Base-by-base conservation (phyloP, 2,797 vertebrate species). In the Acipenser transmontanus region DNA sequence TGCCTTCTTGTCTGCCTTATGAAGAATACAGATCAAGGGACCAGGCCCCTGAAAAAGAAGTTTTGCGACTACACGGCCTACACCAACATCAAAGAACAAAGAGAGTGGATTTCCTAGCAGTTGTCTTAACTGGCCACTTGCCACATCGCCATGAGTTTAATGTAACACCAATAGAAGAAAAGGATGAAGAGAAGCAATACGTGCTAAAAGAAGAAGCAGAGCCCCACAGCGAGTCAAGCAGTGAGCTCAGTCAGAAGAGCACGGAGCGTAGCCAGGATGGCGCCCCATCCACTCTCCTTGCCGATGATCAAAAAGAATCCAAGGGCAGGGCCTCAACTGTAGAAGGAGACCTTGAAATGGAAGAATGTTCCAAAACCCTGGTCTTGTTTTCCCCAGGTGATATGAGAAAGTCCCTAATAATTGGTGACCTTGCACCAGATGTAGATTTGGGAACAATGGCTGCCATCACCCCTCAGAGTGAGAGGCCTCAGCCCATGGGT, bases 351-450 rank as follows among this genome's bases (percentile, higher is more conserved):
- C 84, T 92, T 11, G 97, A 99, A 75, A 80, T 93, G n/a, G 97
- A 99, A 77, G 97, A 99, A 11, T 94, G 92, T 59, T 98, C 96
- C 7, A 97, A 95, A 84, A 99, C 97, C 1, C 87, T 99, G 9
- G 95, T 99, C 70, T 89, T 98, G 9, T 96, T 99, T 79, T 99
- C 97, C 7, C 97, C 97, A 0, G 96, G 95, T 7, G 96, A 99
- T 81, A 85, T 92, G 73, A 94, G 94, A 50, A 98, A 94, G 74
- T 98, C 95, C 61, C 93, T 92, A 0, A 88, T 89, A 66, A 89
- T 89, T 8, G 77, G 86, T 4, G 93, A 95, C 12, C 82, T 91
- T 47, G 81, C 71, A 61, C 82, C 88, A 0, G 96, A 98, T 61
- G 83, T 81, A 0, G 95, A 96, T 69, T 76, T 93, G 75, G 93